Conservation (phyloP, 2,113 vertebrate species). For the Terrapene triunguis region DNA sequence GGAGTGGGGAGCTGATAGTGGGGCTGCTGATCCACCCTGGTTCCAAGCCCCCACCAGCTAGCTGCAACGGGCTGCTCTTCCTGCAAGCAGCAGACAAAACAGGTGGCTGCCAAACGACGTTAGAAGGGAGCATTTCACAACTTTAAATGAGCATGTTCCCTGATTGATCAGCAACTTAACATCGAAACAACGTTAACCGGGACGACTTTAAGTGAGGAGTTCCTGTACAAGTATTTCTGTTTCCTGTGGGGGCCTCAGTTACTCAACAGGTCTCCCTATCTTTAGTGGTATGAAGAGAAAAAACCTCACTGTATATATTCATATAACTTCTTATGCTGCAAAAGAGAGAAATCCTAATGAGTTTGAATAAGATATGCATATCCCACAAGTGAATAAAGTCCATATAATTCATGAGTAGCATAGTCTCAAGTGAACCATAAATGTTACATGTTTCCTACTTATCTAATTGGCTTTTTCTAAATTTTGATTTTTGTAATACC, state of each 20-base stretch:
- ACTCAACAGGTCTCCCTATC: slow-evolving; percentile 20
- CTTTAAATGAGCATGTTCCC: too few species aligned
- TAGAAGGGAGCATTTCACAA: too few species aligned
- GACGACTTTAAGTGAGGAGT: too few species aligned
- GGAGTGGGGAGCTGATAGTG: too few species aligned
- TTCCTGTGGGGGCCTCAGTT: slow-evolving; percentile 30
- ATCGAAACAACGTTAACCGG: too few species aligned
- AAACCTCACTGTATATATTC: slow-evolving; percentile 24
- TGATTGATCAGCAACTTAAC: too few species aligned
- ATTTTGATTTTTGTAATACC: not conserved
- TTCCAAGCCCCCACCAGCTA: too few species aligned
- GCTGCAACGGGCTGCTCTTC: too few species aligned
- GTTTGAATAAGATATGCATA: slow-evolving; percentile 36
- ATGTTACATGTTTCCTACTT: not conserved
- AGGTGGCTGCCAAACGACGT: too few species aligned
- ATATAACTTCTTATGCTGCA: slow-evolving; percentile 8
- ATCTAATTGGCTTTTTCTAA: not conserved
- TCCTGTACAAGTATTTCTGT: not conserved
- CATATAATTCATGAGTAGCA: slow-evolving; percentile 37
- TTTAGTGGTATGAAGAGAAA: slow-evolving; percentile 18
- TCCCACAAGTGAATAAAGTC: slow-evolving; percentile 49
- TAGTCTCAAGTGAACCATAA: slow-evolving; percentile 6
- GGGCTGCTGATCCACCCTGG: too few species aligned
- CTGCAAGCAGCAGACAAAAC: too few species aligned
- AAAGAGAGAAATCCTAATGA: slow-evolving; percentile 43